A percentile compares a stretch with the other conserved stretches of the same genome.
Evolutionary conservation across 2,797 vertebrate species (phyloP).

Genomic region (Rhadinocentrus ornatus): DNA sequence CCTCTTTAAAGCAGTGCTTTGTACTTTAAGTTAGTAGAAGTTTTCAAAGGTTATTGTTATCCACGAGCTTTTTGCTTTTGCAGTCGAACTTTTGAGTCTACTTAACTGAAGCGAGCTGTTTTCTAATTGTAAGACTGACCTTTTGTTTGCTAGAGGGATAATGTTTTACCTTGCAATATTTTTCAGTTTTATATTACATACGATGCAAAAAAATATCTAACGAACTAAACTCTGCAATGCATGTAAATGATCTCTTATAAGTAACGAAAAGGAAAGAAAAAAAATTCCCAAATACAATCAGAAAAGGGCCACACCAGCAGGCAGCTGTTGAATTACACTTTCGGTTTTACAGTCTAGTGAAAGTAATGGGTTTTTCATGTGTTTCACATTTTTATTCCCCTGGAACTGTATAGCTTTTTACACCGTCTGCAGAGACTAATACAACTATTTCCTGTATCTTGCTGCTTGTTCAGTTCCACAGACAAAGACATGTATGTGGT

Average conservation of each 20-base stretch:
- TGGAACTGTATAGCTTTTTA: slow-evolving; percentile 29
- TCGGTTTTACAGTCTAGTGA: slow-evolving; percentile 10
- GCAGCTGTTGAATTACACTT: slow-evolving; percentile 19
- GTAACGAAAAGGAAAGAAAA: not conserved
- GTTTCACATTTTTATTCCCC: slow-evolving; percentile 24
- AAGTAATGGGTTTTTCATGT: slow-evolving; percentile 17
- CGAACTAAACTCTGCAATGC: slow-evolving; percentile 14
- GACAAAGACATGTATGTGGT: slow-evolving; percentile 1
- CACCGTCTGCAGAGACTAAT: slow-evolving; percentile 38
- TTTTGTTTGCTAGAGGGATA: not conserved
- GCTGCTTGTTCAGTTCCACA: slow-evolving; percentile 34
- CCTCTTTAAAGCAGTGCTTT: not conserved
- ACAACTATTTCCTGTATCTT: slow-evolving; percentile 48
- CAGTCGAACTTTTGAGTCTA: not conserved
- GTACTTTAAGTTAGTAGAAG: not conserved
- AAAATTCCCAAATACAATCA: not conserved
- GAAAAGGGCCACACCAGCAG: slow-evolving; percentile 22
- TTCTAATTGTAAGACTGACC: not conserved
- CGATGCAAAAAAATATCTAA: slow-evolving; percentile 35
- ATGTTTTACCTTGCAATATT: not conserved
- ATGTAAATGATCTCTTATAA: slow-evolving; percentile 37
- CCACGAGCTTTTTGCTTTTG: not conserved
- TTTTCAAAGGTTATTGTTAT: not conserved
- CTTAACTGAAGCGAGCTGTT: not conserved
- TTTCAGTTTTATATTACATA: slow-evolving; percentile 6